A percentile compares a stretch with the other conserved stretches of the same genome.
These are phyloP conservation scores for Drosophila persimilis DNA, from an alignment of 1,140 invertebrate species.

Conservation along the genomic window DNA sequence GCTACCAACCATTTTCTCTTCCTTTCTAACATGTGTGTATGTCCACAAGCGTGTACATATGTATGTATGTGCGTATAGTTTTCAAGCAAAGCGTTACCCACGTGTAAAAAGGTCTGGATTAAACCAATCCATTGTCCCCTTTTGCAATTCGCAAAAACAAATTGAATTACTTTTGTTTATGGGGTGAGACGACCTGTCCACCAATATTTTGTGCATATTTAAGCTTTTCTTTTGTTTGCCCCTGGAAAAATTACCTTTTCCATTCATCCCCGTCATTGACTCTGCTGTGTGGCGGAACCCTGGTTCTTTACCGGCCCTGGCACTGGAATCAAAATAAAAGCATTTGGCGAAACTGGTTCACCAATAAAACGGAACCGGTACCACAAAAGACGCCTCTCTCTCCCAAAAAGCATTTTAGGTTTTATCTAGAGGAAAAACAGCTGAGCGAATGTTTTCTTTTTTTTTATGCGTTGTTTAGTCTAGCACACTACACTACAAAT, in stretches of 20 bases:
- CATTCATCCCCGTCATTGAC: too few relatives aligned
- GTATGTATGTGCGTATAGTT: slow-evolving; percentile 31
- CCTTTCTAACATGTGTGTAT: slow-evolving; percentile 22
- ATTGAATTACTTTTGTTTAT: slow-evolving; percentile 5
- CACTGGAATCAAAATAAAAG: slow-evolving; percentile 1
- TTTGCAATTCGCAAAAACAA: too few relatives aligned
- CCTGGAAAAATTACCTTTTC: too few relatives aligned
- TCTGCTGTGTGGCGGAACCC: background rate
- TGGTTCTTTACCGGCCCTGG: background rate
- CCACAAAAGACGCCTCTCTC: slow-evolving; percentile 20
- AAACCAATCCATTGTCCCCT: too few relatives aligned
- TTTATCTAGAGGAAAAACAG: too few relatives aligned
- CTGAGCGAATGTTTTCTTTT: slow-evolving; percentile 4
- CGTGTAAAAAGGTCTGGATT: slow-evolving; percentile 16
- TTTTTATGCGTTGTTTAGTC: slow-evolving; percentile 8
- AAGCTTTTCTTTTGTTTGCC: slow-evolving; percentile 21
- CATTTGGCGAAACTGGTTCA: slow-evolving; percentile 2
- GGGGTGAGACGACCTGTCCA: too few relatives aligned
- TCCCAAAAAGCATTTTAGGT: too few relatives aligned
- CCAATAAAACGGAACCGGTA: slow-evolving; percentile 1
- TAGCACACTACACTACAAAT: too few relatives aligned
- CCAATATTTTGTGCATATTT: too few relatives aligned
- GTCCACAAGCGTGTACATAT: slow-evolving; percentile 18
- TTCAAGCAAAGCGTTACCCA: slow-evolving; percentile 23
- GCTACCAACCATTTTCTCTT: slow-evolving; percentile 31